phyloP scores from a whole-genome alignment of 2,797 vertebrate species.

The Hylomyscus alleni region DNA sequence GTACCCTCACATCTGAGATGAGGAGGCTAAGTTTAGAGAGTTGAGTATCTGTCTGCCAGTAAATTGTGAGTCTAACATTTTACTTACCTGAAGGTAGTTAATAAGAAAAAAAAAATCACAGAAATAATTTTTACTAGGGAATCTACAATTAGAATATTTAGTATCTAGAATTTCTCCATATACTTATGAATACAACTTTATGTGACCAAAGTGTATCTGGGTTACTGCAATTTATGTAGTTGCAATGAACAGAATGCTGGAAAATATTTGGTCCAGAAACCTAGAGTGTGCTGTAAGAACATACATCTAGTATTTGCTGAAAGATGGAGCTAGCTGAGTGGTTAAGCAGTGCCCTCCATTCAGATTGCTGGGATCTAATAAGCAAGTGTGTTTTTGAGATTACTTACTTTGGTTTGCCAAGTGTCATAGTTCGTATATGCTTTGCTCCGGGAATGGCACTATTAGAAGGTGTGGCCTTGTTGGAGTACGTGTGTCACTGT shows the following conservation, averaged over 20 bases:
- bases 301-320: background rate
- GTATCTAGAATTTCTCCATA: background rate
- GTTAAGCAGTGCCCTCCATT: background rate
- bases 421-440: background rate
- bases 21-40: background rate
- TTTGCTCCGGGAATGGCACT: background rate
- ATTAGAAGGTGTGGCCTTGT: background rate
- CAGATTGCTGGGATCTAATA: background rate
- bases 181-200: background rate
- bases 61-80: background rate
- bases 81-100: background rate
- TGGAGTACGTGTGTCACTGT: background rate
- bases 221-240: background rate
- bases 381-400: background rate
- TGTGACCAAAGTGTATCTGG: background rate
- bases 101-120: background rate
- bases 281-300: background rate
- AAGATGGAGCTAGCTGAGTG: background rate
- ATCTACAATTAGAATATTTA: constrained; percentile 28
- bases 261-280: background rate
- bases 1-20: background rate
- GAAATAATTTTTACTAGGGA: background rate
- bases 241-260: background rate
- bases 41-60: background rate
- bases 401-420: background rate